Base-by-base conservation (phyloP, 2,113 vertebrate species). In the Mugil cephalus region DNA sequence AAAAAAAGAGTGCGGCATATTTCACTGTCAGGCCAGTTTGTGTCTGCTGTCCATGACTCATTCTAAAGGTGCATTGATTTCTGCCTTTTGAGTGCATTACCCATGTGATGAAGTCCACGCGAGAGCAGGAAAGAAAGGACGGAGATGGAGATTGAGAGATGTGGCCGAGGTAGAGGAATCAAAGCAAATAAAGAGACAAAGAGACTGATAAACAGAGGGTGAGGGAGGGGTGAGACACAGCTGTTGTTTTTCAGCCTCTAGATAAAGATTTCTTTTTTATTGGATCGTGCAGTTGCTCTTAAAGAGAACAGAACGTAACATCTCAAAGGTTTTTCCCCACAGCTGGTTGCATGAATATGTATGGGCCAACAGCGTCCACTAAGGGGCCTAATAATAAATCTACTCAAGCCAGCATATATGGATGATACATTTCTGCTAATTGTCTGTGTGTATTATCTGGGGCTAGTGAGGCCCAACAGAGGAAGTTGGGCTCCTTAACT, bases 41-140 rank as follows among this genome's bases (percentile, higher is more conserved):
- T 79, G 74, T 96, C 97, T 96, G 96, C 56, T 19, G 68, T 46
- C 69, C 46, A 95, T 93, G 95, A 93, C 94, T 96, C 95, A 93
- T 93, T 96, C 96, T 93, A 95, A 94, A 95, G 94, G 92, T 94
- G 94, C 96, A 96, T 97, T 96, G 96, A 97, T 97, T 97, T 97
- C 95, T 96, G 94, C 95, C 24, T 95, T 96, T 95, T 93, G 94
- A 94, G 95, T 94, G 95, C 95, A 96, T 95, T 95, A 96, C 93
- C 94, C 93, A 93, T 94, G 93, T 95, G 95, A 95, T 93, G 90
- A 66, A 82, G 76, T 46, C 59, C 50, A 86, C 91, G 88, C 91
- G 92, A 93, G 69, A 82, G 87, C 88, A 89, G 92, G 93, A 90
- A 92, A 94, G 93, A 47, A 56, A 65, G 38, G 59, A 60, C 43